A percentile compares a stretch with the other conserved stretches of the same genome.
These are phyloP conservation scores for Lycodopsis pacificus DNA, from an alignment of 2,797 vertebrate species.

Conservation along the genomic window DNA sequence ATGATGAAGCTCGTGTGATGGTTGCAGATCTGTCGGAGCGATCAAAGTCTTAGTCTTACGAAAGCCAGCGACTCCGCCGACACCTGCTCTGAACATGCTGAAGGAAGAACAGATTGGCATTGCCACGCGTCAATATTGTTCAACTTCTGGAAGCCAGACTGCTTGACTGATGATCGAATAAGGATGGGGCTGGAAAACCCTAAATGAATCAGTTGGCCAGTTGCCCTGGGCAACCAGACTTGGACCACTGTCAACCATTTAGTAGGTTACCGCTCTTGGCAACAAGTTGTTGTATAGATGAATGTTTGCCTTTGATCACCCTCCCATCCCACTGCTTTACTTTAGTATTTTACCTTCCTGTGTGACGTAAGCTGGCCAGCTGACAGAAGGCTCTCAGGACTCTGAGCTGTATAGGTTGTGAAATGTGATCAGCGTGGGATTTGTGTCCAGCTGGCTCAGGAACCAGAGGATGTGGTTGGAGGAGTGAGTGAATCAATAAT, in stretches of 20 bases:
- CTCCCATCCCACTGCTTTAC: neutral
- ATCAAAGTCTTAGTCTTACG: conserved; percentile 6
- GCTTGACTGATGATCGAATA: conserved; percentile 16
- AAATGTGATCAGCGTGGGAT: conserved; percentile 55
- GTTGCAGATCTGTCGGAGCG: neutral
- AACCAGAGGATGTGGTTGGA: conserved; percentile 27
- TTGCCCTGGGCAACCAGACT: conserved; percentile 36
- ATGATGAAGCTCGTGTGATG: neutral
- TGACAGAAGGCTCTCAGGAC: conserved; percentile 30
- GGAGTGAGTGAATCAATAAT: conserved; percentile 53
- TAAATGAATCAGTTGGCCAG: conserved; percentile 52
- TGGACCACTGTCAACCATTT: neutral
- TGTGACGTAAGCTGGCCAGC: neutral
- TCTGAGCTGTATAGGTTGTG: conserved; percentile 26
- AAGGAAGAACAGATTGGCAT: neutral
- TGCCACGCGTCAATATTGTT: no score
- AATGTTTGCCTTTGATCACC: neutral
- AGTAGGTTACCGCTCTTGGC: neutral
- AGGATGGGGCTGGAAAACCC: conserved; percentile 11
- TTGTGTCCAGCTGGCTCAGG: conserved; percentile 43
- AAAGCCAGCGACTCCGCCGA: conserved; percentile 5
- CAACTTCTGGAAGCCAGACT: neutral
- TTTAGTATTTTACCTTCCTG: neutral
- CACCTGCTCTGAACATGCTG: neutral
- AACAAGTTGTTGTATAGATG: neutral